Conservation (phyloP, 1,140 invertebrate genomes). For the Chlorops oryzae region DNA sequence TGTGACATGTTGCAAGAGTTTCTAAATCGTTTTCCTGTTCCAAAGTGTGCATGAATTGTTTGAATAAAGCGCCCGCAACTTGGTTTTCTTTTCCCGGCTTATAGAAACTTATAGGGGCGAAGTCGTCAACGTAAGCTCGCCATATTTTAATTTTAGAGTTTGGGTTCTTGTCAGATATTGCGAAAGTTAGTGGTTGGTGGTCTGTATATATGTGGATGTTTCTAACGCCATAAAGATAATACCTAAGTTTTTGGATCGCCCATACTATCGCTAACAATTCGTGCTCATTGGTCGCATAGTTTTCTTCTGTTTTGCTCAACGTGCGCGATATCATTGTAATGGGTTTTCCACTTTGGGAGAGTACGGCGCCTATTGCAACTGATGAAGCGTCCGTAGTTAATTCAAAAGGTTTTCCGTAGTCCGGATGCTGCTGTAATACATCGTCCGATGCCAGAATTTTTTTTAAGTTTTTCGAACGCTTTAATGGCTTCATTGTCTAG, state of each 20-base stretch:
- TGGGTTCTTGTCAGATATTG: constrained; percentile 47
- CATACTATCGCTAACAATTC: constrained; percentile 14
- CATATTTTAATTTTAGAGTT: constrained; percentile 50
- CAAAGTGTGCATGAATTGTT: constrained; percentile 11
- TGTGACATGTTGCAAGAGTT: constrained; percentile 14
- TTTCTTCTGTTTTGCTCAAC: constrained; percentile 36
- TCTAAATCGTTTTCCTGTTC: neutral
- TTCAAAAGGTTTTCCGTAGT: constrained; percentile 18
- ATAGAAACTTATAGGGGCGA: constrained; percentile 39
- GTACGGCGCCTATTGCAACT: constrained; percentile 14
- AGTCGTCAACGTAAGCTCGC: constrained; percentile 49
- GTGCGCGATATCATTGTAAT: constrained; percentile 19
- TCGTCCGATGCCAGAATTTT: constrained; percentile 28
- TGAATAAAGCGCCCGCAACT: constrained; percentile 37
- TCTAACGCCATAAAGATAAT: constrained; percentile 39
- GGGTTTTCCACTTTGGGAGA: constrained; percentile 15
- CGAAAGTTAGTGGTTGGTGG: constrained; percentile 50
- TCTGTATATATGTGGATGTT: constrained; percentile 52
- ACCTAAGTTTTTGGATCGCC: constrained; percentile 12
- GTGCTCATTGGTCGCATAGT: constrained; percentile 45
- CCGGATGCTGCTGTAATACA: constrained; percentile 24
- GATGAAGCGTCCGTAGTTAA: constrained; percentile 17
- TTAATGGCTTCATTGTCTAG: constrained; percentile 6
- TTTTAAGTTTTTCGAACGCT: constrained; percentile 13
- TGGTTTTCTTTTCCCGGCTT: constrained; percentile 41